phyloP scores from a whole-genome alignment of 2,888 invertebrate species.

The Rhagium mordax region DNA sequence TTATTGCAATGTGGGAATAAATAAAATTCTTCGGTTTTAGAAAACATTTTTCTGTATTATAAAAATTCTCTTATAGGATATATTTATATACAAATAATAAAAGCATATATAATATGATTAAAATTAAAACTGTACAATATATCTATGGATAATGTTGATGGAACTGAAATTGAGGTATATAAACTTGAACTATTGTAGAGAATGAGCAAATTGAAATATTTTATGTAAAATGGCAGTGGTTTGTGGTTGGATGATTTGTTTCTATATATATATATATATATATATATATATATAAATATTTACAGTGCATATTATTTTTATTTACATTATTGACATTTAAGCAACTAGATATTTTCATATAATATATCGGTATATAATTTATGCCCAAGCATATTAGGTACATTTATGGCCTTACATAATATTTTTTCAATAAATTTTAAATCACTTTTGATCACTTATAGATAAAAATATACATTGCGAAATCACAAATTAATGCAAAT shows the following conservation, averaged over 20 bases:
- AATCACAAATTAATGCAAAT: constrained; percentile 46
- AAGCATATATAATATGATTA: constrained; percentile 55
- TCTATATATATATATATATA: constrained; percentile 21
- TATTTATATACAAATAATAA: constrained; percentile 49
- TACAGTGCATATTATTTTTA: constrained; percentile 37
- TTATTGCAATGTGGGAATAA: not conserved
- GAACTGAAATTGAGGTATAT: constrained; percentile 55
- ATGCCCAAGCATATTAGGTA: constrained; percentile 56
- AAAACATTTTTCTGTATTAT: constrained; percentile 50
- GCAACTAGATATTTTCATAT: constrained; percentile 35
- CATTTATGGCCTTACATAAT: constrained; percentile 52
- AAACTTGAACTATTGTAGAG: constrained; percentile 54
- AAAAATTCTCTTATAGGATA: constrained; percentile 55
- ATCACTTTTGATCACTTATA: constrained; percentile 54
- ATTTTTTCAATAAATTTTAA: constrained; percentile 51
- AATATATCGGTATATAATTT: constrained; percentile 39
- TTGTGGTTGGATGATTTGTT: constrained; percentile 43
- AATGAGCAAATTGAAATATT: constrained; percentile 48
- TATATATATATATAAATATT: constrained; percentile 37
- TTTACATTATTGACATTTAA: constrained; percentile 30
- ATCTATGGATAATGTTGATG: constrained; percentile 50
- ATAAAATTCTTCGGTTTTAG: constrained; percentile 19
- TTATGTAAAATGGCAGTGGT: constrained; percentile 52
- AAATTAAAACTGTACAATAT: constrained; percentile 50
- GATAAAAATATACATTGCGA: constrained; percentile 40